Base-by-base conservation (phyloP, 2,888 invertebrate species). In the Scaptomyza flava region DNA sequence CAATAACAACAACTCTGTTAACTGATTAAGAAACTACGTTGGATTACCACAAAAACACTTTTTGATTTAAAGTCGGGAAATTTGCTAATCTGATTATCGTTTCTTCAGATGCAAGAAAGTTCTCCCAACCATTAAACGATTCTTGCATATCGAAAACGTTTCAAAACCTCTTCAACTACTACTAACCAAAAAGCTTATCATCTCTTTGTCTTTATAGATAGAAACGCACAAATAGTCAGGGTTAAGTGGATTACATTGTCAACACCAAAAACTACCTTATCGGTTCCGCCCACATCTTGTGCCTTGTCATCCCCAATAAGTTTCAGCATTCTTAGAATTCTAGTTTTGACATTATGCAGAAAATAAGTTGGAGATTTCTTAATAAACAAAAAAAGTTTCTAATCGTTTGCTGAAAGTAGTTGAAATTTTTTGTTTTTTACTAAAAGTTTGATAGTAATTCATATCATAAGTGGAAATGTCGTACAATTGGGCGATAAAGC, bases 271-370 rank as follows among this genome's bases (percentile, higher is more conserved):
- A n/a, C n/a, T 36, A 36, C 51, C 51, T 51, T 51, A 51, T 51
- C 51, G 51, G 51, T 51, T 51, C 51, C 51, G 51, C 51, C 51
- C 51, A 36, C 51, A 51, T 51, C 36, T 27, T 51, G 51, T 51
- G 51, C 51, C 51, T 51, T 51, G 36, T 36, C 23, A 27, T 23
- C 17, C 34, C 51, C 51, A 51, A 51, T 36, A 36, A 36, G 34
- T 34, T 23, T 23, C 51, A 36, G 23, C 23, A 27, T 14, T 41
- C 51, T 36, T n/a, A n/a, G 50, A 20, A 20, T n/a, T 50, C 47
- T 14, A 12, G 47, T 48, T 17, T n/a, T n/a, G n/a, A 38, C 0
- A 38, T 38, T 38, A 14, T 38, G 0, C 38, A 14, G 6, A 36
- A 36, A 36, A 36, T n/a, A 36, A n/a, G n/a, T 36, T 36, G 36